Evolutionary conservation across 2,113 vertebrate species (phyloP).

Genomic region (Crotalus tigris): DNA sequence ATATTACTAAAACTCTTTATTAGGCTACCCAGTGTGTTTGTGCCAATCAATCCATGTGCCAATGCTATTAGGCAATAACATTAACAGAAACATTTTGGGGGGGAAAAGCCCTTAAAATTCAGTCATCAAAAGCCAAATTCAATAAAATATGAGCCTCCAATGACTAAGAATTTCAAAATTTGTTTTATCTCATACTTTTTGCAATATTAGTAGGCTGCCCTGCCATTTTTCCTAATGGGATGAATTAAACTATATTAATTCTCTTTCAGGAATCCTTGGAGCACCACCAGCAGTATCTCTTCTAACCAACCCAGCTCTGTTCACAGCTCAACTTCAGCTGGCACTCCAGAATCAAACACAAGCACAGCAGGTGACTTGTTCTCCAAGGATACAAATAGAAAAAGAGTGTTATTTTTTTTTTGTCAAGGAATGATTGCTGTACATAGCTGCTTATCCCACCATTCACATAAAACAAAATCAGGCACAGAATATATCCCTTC

Average conservation of each 20-base stretch:
- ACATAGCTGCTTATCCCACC: neutral
- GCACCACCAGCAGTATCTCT: conserved; percentile 79
- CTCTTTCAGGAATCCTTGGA: conserved; percentile 81
- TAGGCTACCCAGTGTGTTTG: neutral
- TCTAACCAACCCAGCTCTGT: conserved; percentile 79
- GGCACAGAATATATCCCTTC: neutral
- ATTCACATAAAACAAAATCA: neutral
- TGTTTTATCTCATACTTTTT: neutral
- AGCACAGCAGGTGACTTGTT: conserved; percentile 76
- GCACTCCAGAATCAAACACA: conserved; percentile 85
- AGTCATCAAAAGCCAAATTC: neutral
- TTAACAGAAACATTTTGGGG: neutral
- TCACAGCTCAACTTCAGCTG: conserved; percentile 83
- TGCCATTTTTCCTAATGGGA: neutral
- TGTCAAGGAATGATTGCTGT: neutral
- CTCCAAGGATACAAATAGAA: too few species aligned
- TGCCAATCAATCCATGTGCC: neutral
- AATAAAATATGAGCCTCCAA: neutral
- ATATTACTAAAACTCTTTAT: neutral
- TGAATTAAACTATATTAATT: neutral
- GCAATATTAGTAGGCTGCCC: neutral
- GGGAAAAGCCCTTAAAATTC: neutral
- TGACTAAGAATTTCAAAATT: neutral
- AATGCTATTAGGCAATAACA: neutral
- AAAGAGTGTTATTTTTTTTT: neutral